Evolutionary conservation across 2,113 vertebrate genomes (phyloP).

Genomic region (Catharus bicknelli): DNA sequence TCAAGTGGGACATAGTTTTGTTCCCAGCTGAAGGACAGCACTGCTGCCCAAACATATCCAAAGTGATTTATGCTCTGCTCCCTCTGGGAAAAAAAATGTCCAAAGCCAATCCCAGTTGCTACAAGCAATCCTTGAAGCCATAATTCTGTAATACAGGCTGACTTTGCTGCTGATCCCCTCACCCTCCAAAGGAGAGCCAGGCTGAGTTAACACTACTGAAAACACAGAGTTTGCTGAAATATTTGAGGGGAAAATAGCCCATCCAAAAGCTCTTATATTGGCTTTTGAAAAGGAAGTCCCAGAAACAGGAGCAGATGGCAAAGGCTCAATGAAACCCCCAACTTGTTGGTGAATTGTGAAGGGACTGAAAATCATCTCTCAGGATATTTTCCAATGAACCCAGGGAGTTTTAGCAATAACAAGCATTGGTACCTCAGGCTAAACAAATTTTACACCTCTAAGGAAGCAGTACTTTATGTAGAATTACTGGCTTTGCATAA

Average conservation of each 20-base stretch:
- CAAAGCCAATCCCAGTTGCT: background rate
- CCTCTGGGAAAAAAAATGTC: background rate
- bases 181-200: background rate
- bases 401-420: background rate
- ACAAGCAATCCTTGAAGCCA: background rate
- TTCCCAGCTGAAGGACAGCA: background rate
- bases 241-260: accelerated
- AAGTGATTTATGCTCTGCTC: background rate
- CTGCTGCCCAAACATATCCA: background rate
- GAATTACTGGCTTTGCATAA: background rate
- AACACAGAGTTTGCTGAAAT: background rate
- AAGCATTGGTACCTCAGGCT: background rate
- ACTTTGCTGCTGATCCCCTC: background rate
- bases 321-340: background rate
- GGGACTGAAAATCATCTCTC: background rate
- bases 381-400: background rate
- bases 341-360: background rate
- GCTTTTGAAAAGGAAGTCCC: background rate
- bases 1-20: background rate
- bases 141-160: background rate
- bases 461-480: background rate
- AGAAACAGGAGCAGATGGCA: background rate
- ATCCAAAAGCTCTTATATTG: background rate
- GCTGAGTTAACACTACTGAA: background rate
- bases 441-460: background rate